These are phyloP conservation scores for Margaritifera margaritifera DNA, from an alignment of 2,888 invertebrate species.

Conservation along the genomic window DNA sequence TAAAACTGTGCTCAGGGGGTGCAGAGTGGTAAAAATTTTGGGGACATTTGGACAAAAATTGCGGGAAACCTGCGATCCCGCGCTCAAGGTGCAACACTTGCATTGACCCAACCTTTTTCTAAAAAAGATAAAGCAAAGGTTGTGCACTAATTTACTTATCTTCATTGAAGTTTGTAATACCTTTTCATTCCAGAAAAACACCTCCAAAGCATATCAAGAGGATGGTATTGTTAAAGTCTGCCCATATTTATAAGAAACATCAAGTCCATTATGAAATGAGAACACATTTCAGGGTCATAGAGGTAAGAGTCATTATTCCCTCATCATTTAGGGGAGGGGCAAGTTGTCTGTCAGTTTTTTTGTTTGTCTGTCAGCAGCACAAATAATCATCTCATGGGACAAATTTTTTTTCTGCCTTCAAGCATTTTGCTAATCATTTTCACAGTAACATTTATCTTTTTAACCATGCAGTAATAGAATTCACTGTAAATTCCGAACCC, in stretches of 20 bases:
- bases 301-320: constrained; percentile 66
- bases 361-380: neutral
- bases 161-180: neutral
- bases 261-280: constrained; percentile 95
- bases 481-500: too few relatives aligned
- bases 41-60: too few relatives aligned
- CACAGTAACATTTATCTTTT: too few relatives aligned
- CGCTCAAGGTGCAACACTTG: too few relatives aligned
- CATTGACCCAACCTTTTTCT: too few relatives aligned
- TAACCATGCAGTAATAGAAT: too few relatives aligned
- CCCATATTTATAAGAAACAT: constrained; percentile 84
- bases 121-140: too few relatives aligned
- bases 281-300: constrained; percentile 90
- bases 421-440: too few relatives aligned
- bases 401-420: neutral
- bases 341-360: neutral
- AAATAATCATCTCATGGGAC: neutral
- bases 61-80: too few relatives aligned
- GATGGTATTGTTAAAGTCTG: constrained; percentile 87
- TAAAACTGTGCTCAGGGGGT: too few relatives aligned
- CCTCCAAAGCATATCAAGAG: constrained; percentile 83
- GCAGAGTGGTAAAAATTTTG: too few relatives aligned
- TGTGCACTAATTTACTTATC: too few relatives aligned
- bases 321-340: neutral
- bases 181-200: constrained; percentile 79